phyloP scores from a whole-genome alignment of 2,888 invertebrate genomes.

The Tipula lateralis region DNA sequence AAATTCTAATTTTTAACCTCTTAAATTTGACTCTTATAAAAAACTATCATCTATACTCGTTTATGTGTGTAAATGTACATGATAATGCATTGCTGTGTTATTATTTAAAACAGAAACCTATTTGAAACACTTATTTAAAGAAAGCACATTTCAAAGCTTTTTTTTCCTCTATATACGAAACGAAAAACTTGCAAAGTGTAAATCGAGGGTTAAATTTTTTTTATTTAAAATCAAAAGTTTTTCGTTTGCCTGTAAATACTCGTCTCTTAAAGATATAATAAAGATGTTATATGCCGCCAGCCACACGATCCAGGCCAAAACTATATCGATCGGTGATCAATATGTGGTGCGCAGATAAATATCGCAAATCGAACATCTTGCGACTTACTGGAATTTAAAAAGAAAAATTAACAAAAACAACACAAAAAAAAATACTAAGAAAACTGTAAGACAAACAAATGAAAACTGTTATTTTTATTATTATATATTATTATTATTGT shows the following conservation, averaged over 20 bases:
- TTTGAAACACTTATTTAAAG: conserved; percentile 2
- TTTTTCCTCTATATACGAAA: not conserved
- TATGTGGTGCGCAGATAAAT: not conserved
- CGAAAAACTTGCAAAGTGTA: not conserved
- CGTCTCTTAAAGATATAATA: not conserved
- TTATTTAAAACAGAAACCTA: not conserved
- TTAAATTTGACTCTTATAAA: no score
- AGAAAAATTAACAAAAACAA: not conserved
- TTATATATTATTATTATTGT: conserved; percentile 6
- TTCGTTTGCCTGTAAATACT: conserved; percentile 11
- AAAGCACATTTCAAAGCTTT: not conserved
- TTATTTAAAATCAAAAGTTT: not conserved
- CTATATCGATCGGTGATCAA: not conserved
- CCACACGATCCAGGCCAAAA: not conserved
- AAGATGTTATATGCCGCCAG: not conserved
- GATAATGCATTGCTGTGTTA: no score
- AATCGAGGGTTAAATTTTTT: not conserved
- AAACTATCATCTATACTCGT: not conserved
- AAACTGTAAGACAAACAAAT: conserved; percentile 13
- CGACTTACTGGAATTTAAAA: not conserved
- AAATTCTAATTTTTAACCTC: not conserved
- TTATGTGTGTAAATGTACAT: no score
- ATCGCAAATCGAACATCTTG: not conserved
- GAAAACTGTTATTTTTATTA: conserved; percentile 12
- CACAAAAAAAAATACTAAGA: not conserved